Conservation (phyloP, 2,113 vertebrate genomes). For the Motacilla tschutschensis region DNA sequence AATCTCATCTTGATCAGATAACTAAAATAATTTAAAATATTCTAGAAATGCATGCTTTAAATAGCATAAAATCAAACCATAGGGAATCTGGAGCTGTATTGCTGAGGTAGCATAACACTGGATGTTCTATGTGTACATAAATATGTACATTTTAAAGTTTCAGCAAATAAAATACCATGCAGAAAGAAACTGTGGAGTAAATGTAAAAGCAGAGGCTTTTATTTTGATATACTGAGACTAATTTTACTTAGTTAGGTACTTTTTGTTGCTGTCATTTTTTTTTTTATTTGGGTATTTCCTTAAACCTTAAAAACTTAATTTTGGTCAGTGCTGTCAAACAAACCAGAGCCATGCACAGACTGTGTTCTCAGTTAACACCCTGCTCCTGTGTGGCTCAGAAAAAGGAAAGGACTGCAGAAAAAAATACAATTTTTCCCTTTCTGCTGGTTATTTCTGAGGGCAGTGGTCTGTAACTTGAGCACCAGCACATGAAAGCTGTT, state of each 20-base stretch:
- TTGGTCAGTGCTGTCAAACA: neutral
- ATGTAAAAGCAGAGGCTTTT: neutral
- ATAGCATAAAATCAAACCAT: neutral
- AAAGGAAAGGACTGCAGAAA: neutral
- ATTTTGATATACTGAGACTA: neutral
- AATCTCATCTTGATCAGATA: neutral
- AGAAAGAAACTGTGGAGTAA: neutral
- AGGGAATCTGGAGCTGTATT: neutral
- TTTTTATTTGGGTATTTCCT: neutral
- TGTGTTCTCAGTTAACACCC: neutral
- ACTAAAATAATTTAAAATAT: neutral
- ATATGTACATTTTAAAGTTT: neutral
- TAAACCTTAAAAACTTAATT: neutral
- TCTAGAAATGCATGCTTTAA: neutral
- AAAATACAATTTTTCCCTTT: neutral
- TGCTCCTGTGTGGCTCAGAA: fast-evolving
- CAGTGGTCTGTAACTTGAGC: neutral
- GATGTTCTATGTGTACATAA: neutral
- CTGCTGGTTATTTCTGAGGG: neutral
- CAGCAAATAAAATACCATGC: neutral
- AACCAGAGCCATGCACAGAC: fast-evolving
- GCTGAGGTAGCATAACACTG: neutral
- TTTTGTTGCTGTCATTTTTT: neutral
- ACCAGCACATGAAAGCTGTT: neutral
- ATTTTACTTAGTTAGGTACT: neutral